These are phyloP conservation scores for Eristalis intricaria DNA, from an alignment of 2,888 invertebrate genomes.

Conservation along the genomic window DNA sequence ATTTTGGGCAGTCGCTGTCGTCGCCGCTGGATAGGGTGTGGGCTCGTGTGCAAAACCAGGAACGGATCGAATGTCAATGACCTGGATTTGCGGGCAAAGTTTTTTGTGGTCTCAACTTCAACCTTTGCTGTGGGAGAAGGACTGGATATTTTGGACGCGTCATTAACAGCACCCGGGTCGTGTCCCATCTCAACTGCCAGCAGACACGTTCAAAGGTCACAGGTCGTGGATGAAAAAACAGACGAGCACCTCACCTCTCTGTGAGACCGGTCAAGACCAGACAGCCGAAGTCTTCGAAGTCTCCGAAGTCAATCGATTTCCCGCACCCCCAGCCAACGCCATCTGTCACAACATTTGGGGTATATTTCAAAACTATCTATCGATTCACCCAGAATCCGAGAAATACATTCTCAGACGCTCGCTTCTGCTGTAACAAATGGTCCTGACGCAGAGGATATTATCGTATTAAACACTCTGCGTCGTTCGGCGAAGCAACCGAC, in stretches of 20 bases:
- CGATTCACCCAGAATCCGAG: slow-evolving; percentile 61
- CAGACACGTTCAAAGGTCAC: no score
- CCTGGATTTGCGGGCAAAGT: not conserved
- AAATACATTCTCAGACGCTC: slow-evolving; percentile 53
- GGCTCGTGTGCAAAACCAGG: no score
- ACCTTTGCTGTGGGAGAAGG: no score
- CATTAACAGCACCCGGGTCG: no score
- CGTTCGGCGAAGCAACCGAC: not conserved
- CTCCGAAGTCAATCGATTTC: slow-evolving; percentile 45
- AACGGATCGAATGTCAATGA: not conserved
- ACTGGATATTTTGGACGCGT: no score
- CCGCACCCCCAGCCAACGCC: not conserved
- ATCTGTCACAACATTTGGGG: not conserved
- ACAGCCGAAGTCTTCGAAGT: no score
- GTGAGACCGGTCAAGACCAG: slow-evolving; percentile 50
- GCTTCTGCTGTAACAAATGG: slow-evolving; percentile 56
- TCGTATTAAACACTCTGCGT: slow-evolving; percentile 51
- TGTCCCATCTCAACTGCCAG: no score
- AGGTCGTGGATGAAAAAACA: no score
- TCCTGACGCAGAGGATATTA: slow-evolving; percentile 33
- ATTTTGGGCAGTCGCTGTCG: not conserved
- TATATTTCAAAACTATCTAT: slow-evolving; percentile 53
- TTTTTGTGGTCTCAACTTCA: no score
- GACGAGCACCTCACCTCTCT: not conserved
- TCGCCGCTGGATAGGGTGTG: not conserved